Base-by-base conservation (phyloP, 2,797 vertebrate genomes). In the Xyrichtys novacula region DNA sequence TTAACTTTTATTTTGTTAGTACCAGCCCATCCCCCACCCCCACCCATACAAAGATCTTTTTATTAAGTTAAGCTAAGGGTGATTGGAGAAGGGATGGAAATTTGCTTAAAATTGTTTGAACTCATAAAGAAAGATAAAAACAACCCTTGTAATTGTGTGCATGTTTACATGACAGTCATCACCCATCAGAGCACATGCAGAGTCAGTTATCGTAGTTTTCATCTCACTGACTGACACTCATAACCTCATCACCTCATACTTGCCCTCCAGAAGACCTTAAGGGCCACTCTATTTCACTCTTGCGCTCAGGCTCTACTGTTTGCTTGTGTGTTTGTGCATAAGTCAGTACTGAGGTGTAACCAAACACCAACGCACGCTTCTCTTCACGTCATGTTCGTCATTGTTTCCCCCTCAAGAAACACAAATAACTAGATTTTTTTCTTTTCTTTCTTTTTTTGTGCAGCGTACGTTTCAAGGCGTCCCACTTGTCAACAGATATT, bases 351-450 rank as follows among this genome's bases (percentile, higher is more conserved):
- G 64, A 69, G 80, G 70, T 75, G 40, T 39, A 76, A 64, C 76
- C 59, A 34, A 66, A 72, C 54, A 66, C 75, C 68, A 32, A 9
- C 31, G 7, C 63, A 17, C 65, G 73, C 44, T 42, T 53, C 73
- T 69, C 67, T 76, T 39, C 67, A 65, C 44, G 69, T 72, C 54
- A 14, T 58, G 79, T 84, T 78, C 73, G 11, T 81, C 71, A 65
- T 65, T 85, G 79, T 91, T 89, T 89, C 67, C 74, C 86, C 62
- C 77, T 81, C 32, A n/a, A 85, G 70, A 87, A 89, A 81, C 81
- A 84, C 85, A 90, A 89, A 86, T 83, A 81, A 83, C 71, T 82
- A 84, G 88, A 90, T 92, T 91, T 90, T 91, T 90, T 46, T 46
- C 15, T 90, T 19, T 19, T 40, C 7, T 40, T 19, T 40, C 19